Evolutionary conservation across 92 coral and sea anemone species (phyloP).

Genomic region (Isaurus tuberculatus): DNA sequence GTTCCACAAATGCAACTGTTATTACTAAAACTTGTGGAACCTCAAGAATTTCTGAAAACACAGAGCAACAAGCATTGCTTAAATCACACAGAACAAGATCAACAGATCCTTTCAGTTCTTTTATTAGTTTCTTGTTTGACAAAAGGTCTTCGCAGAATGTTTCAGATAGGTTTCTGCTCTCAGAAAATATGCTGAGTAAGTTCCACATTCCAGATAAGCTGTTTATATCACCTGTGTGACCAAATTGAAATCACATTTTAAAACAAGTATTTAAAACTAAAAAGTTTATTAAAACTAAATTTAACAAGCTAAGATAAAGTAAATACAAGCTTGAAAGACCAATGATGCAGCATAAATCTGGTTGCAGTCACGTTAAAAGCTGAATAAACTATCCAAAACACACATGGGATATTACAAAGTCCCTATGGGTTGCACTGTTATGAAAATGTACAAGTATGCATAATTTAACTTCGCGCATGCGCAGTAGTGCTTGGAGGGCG

Average conservation of each 20-base stretch:
- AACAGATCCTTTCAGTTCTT: slow-evolving; percentile 34
- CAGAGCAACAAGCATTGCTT: slow-evolving; percentile 40
- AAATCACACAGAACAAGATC: slow-evolving; percentile 56
- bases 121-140: slow-evolving; percentile 21
- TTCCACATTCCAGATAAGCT: slow-evolving; percentile 33
- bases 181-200: neutral
- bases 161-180: neutral
- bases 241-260: neutral
- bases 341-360: too few species aligned
- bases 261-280: neutral
- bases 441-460: too few species aligned
- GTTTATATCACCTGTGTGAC: slow-evolving; percentile 8
- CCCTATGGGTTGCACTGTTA: too few species aligned
- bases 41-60: slow-evolving; percentile 48
- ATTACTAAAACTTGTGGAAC: slow-evolving; percentile 41
- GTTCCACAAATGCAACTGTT: slow-evolving; percentile 38
- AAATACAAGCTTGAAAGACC: too few species aligned
- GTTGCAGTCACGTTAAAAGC: too few species aligned
- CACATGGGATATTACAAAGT: too few species aligned
- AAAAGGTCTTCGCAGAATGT: slow-evolving; percentile 51
- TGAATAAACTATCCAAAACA: too few species aligned
- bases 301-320: too few species aligned
- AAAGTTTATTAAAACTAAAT: too few species aligned
- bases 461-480: too few species aligned
- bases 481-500: too few species aligned